A percentile compares a stretch with the other conserved stretches of the same genome.
Conservation (phyloP, 2,113 vertebrate species). For the Pandion haliaetus region DNA sequence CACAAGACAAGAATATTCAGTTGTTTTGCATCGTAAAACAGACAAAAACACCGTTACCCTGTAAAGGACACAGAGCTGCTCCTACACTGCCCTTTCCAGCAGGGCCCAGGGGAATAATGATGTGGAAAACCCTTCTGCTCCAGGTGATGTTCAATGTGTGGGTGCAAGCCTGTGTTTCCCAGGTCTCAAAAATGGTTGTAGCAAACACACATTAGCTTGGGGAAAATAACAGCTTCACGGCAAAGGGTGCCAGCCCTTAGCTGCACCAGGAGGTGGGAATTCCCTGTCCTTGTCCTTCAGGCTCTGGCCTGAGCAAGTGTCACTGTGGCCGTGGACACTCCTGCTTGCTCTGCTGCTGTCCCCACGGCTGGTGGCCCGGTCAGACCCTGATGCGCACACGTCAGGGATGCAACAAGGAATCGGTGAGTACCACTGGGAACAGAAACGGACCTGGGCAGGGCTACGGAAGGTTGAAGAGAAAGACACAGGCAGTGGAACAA, state of each 20-base stretch:
- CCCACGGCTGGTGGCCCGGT: not conserved
- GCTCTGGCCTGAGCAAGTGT: not conserved
- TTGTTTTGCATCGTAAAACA: not conserved
- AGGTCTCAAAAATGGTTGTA: rapidly evolving
- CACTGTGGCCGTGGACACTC: not conserved
- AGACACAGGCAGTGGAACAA: not conserved
- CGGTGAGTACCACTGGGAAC: not conserved
- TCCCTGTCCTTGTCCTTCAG: not conserved
- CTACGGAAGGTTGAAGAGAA: not conserved
- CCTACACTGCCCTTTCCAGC: not conserved
- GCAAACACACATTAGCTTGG: rapidly evolving
- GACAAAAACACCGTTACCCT: not conserved
- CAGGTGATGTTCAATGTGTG: rapidly evolving
- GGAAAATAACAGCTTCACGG: not conserved
- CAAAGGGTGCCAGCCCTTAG: not conserved
- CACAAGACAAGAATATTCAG: not conserved
- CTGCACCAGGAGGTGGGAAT: not conserved
- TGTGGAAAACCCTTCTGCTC: not conserved
- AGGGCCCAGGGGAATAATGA: not conserved
- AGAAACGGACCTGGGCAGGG: not conserved
- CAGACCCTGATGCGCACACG: not conserved
- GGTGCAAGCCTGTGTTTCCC: not conserved
- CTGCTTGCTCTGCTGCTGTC: not conserved
- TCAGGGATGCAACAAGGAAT: not conserved
- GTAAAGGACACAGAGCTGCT: not conserved